These are phyloP conservation scores for Pollenia amentaria DNA, from an alignment of 2,888 invertebrate species.

Conservation along the genomic window DNA sequence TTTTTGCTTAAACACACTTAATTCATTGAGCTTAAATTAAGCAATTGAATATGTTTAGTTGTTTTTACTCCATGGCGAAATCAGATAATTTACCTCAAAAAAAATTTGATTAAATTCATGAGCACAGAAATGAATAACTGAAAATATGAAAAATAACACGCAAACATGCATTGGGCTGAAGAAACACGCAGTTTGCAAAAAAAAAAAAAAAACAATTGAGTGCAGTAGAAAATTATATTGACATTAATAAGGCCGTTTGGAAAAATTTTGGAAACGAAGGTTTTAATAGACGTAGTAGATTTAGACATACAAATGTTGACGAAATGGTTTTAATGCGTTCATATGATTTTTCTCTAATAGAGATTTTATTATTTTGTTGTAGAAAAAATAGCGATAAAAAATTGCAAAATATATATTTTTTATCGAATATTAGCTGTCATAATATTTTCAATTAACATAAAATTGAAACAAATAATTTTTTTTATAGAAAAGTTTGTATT, in stretches of 20 bases:
- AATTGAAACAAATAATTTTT: too few relatives aligned
- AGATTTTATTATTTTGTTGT: too few relatives aligned
- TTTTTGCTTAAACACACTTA: background rate
- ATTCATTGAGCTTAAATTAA: conserved; percentile 70
- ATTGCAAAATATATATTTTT: too few relatives aligned
- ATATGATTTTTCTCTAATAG: too few relatives aligned
- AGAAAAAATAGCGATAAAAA: too few relatives aligned
- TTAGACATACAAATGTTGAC: too few relatives aligned
- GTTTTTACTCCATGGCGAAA: conserved; percentile 39
- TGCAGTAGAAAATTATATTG: background rate
- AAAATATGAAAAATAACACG: conserved; percentile 70
- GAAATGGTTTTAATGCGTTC: too few relatives aligned
- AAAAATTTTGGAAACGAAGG: background rate
- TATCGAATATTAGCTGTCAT: too few relatives aligned
- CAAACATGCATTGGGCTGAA: conserved; percentile 66
- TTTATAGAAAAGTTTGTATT: too few relatives aligned
- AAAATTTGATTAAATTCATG: conserved; percentile 70
- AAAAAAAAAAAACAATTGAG: conserved; percentile 10
- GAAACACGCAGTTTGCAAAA: conserved; percentile 55
- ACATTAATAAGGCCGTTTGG: background rate
- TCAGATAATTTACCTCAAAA: conserved; percentile 64
- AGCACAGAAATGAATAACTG: conserved; percentile 50
- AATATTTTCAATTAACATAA: too few relatives aligned
- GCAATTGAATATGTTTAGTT: conserved; percentile 60
- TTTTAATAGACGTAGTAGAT: too few relatives aligned